Percentiles rank a stretch among this genome's conserved stretches.
Evolutionary conservation across 2,888 invertebrate species (phyloP).

Genomic region (Molorchus minor): DNA sequence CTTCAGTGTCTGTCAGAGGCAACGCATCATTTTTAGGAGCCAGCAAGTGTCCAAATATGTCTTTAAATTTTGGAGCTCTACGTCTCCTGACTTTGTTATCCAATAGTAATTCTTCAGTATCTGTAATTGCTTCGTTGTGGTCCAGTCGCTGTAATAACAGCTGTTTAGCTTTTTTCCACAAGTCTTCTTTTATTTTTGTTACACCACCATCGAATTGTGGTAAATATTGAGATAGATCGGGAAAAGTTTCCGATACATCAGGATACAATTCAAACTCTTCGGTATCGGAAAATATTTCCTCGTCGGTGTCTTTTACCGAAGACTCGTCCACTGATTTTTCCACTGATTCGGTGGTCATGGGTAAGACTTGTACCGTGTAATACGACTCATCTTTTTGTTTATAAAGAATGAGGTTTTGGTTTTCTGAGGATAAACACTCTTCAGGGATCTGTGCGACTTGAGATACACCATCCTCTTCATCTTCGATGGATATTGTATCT

Average conservation of each 20-base stretch:
- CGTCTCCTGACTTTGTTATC: conserved; percentile 35
- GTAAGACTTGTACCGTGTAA: conserved; percentile 63
- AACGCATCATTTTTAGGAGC: conserved; percentile 22
- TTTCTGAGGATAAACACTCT: conserved; percentile 62
- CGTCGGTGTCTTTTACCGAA: conserved; percentile 46
- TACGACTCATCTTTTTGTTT: conserved; percentile 47
- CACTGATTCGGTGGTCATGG: conserved; percentile 53
- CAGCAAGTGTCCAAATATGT: conserved; percentile 34
- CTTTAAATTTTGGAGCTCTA: conserved; percentile 47
- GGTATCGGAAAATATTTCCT: conserved; percentile 57
- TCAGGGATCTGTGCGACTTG: no score
- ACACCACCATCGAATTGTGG: conserved; percentile 48
- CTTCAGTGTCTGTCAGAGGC: conserved; percentile 58
- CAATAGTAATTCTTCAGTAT: conserved; percentile 49
- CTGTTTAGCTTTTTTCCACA: conserved; percentile 22
- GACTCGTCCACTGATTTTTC: conserved; percentile 33
- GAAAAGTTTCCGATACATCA: conserved; percentile 19
- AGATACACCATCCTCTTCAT: no score
- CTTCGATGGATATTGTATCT: conserved; percentile 51
- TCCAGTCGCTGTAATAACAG: background rate
- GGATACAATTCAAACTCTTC: conserved; percentile 53
- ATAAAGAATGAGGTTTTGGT: conserved; percentile 61
- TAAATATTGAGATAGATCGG: conserved; percentile 44
- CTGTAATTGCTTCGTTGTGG: conserved; percentile 41
- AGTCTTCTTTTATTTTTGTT: conserved; percentile 42